phyloP scores from a whole-genome alignment of 2,113 vertebrate genomes.

The Chitala chitala region DNA sequence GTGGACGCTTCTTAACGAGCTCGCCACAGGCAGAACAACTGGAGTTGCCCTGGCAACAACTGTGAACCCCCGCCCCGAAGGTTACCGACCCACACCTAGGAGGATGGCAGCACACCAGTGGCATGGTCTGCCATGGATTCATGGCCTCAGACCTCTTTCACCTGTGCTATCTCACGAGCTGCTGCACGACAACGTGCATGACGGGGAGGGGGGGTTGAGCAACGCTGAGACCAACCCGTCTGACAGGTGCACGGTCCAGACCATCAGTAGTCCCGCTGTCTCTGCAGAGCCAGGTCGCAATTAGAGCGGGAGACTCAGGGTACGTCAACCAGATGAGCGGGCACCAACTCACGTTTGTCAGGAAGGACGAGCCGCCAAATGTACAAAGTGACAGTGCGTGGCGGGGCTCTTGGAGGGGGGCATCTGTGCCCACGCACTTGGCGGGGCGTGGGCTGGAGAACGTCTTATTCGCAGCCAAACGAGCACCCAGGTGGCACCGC shows the following conservation, averaged over 20 bases:
- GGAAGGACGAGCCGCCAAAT: too few relatives aligned
- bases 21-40: not conserved
- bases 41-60: slow-evolving; percentile 47
- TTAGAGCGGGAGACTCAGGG: slow-evolving; percentile 67
- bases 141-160: too few relatives aligned
- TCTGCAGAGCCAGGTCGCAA: slow-evolving; percentile 56
- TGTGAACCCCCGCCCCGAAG: slow-evolving; percentile 37
- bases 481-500: too few relatives aligned
- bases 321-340: slow-evolving; percentile 70
- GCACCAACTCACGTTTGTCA: slow-evolving; percentile 76
- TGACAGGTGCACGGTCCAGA: slow-evolving; percentile 70
- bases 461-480: not conserved
- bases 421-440: not conserved
- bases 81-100: slow-evolving; percentile 54
- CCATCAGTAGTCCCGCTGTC: slow-evolving; percentile 50
- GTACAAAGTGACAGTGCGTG: slow-evolving; percentile 76
- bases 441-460: not conserved
- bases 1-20: slow-evolving; percentile 16
- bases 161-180: too few relatives aligned
- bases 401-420: slow-evolving; percentile 53
- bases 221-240: slow-evolving; percentile 49
- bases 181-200: too few relatives aligned
- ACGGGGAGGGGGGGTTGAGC: slow-evolving; percentile 66
- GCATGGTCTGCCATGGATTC: too few relatives aligned
- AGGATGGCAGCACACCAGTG: slow-evolving; percentile 29